phyloP scores from a whole-genome alignment of 2,888 invertebrate genomes.

The Orthonychiurus folsomi region DNA sequence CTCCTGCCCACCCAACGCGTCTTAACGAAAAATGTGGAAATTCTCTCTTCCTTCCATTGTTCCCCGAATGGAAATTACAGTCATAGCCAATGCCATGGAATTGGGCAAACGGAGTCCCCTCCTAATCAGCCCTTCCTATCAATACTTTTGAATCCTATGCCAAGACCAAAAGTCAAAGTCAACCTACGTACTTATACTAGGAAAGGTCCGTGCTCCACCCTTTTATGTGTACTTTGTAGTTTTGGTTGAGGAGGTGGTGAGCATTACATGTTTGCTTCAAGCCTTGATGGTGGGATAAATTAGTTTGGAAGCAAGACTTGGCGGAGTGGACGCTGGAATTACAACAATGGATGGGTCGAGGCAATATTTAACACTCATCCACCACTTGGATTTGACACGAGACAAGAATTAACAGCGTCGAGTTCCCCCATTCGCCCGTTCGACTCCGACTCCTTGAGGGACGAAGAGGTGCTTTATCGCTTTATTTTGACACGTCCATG shows the following conservation, averaged over 20 bases:
- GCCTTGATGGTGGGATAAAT: too few relatives aligned
- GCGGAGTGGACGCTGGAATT: background rate
- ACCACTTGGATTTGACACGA: background rate
- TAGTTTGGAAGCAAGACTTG: background rate
- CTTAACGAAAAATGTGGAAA: background rate
- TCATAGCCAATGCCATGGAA: background rate
- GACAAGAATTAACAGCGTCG: background rate
- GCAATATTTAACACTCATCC: background rate
- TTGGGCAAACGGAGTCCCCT: too few relatives aligned
- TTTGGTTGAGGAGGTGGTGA: too few relatives aligned
- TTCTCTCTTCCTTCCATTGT: background rate
- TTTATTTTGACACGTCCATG: too few relatives aligned
- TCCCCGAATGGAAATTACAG: background rate
- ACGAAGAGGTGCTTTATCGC: too few relatives aligned
- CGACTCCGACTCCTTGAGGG: too few relatives aligned
- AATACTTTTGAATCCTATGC: background rate
- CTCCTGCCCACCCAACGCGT: background rate
- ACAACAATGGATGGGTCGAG: too few relatives aligned
- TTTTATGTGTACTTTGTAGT: too few relatives aligned
- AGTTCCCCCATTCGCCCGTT: background rate
- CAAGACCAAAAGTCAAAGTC: background rate
- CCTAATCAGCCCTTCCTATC: too few relatives aligned
- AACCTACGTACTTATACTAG: too few relatives aligned
- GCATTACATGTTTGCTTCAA: too few relatives aligned
- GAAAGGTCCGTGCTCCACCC: too few relatives aligned